Percentiles rank a stretch among this genome's conserved stretches.
Conservation (phyloP, 2,113 vertebrate species). For the Cebidichthys violaceus region DNA sequence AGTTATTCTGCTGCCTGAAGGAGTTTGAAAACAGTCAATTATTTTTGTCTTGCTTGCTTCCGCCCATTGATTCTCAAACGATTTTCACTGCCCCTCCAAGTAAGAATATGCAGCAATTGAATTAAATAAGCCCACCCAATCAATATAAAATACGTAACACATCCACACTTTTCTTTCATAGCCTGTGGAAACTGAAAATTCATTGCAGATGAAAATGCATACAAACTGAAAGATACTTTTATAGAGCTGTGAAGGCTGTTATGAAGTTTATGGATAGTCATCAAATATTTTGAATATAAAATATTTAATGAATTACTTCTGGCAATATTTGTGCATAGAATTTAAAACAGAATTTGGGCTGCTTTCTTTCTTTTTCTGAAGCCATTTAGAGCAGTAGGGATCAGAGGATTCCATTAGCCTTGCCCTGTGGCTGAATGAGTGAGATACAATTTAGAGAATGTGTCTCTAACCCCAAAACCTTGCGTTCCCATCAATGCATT, state of each 20-base stretch:
- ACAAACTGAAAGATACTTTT: slow-evolving; percentile 70
- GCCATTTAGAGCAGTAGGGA: slow-evolving; percentile 75
- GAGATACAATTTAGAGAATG: slow-evolving; percentile 81
- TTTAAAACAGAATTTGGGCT: slow-evolving; percentile 58
- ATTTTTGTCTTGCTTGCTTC: slow-evolving; percentile 85
- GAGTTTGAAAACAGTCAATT: slow-evolving; percentile 86
- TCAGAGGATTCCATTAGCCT: slow-evolving; percentile 82
- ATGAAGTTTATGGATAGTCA: slow-evolving; percentile 72
- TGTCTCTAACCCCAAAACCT: slow-evolving; percentile 81
- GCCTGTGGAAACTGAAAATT: slow-evolving; percentile 72
- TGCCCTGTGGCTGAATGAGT: slow-evolving; percentile 83
- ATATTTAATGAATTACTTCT: slow-evolving; percentile 74
- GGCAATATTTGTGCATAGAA: slow-evolving; percentile 66
- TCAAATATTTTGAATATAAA: slow-evolving; percentile 74
- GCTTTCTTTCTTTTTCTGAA: slow-evolving; percentile 54
- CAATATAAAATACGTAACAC: slow-evolving; percentile 79
- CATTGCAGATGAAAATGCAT: slow-evolving; percentile 73
- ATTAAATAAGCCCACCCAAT: slow-evolving; percentile 81
- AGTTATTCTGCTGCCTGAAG: slow-evolving; percentile 82
- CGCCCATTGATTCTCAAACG: slow-evolving; percentile 84
- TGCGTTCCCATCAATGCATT: slow-evolving; percentile 80
- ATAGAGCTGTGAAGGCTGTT: slow-evolving; percentile 69
- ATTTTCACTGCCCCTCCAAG: slow-evolving; percentile 80
- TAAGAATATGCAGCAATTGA: slow-evolving; percentile 82
- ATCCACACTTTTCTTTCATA: slow-evolving; percentile 68